Evolutionary conservation across 2,113 vertebrate genomes (phyloP), one percentile per base, ranked within the genome.

Genomic region (Cyphomyrus plagiostoma): DNA sequence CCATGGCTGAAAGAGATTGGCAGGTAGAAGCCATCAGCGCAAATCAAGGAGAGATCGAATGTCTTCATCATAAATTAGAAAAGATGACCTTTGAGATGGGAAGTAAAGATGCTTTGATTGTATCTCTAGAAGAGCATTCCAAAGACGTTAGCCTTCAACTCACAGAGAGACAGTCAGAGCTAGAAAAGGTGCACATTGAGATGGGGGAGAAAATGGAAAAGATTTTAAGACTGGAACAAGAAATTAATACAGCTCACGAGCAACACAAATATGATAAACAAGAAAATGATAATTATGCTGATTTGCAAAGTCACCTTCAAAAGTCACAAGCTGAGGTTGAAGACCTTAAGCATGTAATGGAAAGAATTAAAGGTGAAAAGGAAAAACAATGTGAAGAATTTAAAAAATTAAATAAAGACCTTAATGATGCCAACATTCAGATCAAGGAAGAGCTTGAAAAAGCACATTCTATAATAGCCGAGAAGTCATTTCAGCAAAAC

Each of bases 401-500:
- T 23, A n/a, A 83, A 1, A 91, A 92, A 53, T 90, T 95, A 90
- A 93, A 91, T 13, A 92, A 89, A 13, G 19, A 86, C 58, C 89
- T 77, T 74, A 26, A 92, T 86, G 91, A 95, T 88, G 90, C 96
- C 50, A 92, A 92, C 56, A 85, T 94, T 88, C 92, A 58, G 7
- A 23, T 95, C 88, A 94, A 91, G 90, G 77, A 0, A 70, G 92
- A 95, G 46, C 91, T 95, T 39, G 92, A 94, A 48, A 92, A 92
- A 80, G 91, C 93, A 10, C 82, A 91, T 70, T 85, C 91, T 58
- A 92, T 92, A 77, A 2, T 93, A 88, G 90, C 89, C 46, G 93
- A 94, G 89, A 96, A 96, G 89, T 92, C 93, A 7, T 80, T 93
- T 23, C 93, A 96, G 35, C 91, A 85, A 74, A 91, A 92, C 90